Conservation (phyloP, 2,113 vertebrate genomes). For the Cryptotis parvus region DNA sequence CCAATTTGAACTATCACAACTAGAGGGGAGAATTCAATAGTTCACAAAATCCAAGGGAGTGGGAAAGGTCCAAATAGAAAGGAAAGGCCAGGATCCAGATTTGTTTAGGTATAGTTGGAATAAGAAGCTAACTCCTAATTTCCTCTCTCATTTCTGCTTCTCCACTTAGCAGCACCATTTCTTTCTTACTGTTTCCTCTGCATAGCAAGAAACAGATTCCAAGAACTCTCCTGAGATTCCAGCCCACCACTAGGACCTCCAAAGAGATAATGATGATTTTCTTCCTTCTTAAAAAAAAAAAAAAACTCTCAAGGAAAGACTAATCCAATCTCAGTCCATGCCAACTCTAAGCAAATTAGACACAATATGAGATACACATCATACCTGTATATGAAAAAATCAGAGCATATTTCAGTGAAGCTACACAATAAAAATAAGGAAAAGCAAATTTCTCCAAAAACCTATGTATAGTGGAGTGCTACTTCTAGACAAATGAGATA, state of each 20-base stretch:
- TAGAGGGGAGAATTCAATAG: neutral
- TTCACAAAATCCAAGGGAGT: neutral
- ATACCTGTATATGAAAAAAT: neutral
- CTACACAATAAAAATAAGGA: neutral
- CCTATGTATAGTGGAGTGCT: neutral
- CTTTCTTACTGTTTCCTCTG: neutral
- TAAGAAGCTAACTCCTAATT: neutral
- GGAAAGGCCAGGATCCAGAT: neutral
- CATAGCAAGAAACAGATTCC: neutral
- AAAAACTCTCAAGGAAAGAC: neutral
- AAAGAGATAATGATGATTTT: neutral
- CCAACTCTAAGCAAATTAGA: neutral
- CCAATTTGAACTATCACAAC: neutral
- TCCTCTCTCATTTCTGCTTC: neutral
- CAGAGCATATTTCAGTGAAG: neutral
- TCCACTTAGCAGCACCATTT: neutral
- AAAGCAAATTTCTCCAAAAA: conserved; percentile 15
- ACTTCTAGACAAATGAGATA: neutral
- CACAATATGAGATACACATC: no score
- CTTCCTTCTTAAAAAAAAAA: neutral
- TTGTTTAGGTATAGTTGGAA: neutral
- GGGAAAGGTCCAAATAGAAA: conserved; percentile 14
- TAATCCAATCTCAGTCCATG: neutral
- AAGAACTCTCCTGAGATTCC: neutral
- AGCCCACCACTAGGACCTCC: neutral